Evolutionary conservation across 2,888 invertebrate genomes (phyloP).

Genomic region (Cerceris ruficornis): DNA sequence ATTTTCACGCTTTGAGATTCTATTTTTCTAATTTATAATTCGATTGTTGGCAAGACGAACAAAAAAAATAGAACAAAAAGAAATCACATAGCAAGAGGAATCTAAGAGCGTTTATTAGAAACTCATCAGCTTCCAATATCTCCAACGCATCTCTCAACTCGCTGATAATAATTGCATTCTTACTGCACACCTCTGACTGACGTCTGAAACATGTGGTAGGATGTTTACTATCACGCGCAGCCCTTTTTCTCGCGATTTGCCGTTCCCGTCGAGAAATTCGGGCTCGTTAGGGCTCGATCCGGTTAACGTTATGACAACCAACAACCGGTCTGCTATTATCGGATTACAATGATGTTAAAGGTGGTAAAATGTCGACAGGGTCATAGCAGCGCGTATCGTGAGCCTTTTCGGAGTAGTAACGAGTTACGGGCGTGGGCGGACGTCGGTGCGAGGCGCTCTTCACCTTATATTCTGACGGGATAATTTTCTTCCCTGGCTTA

Average conservation of each 20-base stretch:
- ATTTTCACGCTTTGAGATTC: too few relatives aligned
- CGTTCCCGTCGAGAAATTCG: constrained; percentile 24
- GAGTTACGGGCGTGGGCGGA: constrained; percentile 69
- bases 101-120: too few relatives aligned
- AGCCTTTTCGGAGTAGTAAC: constrained; percentile 55
- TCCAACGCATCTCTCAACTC: not conserved
- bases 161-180: not conserved
- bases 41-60: too few relatives aligned
- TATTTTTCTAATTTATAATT: too few relatives aligned
- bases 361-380: constrained; percentile 75
- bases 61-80: too few relatives aligned
- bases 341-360: constrained; percentile 76
- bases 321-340: constrained; percentile 73
- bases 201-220: not conserved
- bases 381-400: constrained; percentile 64
- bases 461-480: constrained; percentile 71
- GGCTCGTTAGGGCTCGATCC: constrained; percentile 58
- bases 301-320: constrained; percentile 74
- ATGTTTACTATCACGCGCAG: constrained; percentile 10
- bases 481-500: constrained; percentile 73
- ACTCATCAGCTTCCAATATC: not conserved
- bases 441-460: constrained; percentile 62
- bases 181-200: not conserved
- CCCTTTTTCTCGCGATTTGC: constrained; percentile 21
- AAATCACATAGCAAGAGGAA: too few relatives aligned